These are phyloP conservation scores for human DNA, from an alignment of 2,113 vertebrate genomes.

Conservation along the genomic window GRCh38 chr19:13120001-13120500, in stretches of 20 bases:
- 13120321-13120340: background rate
- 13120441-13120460: background rate
- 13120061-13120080: background rate
- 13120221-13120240: background rate
- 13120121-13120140: background rate
- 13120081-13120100: background rate
- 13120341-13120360: background rate
- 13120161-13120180: background rate
- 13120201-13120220: background rate
- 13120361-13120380: background rate
- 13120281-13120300: background rate
- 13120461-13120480: background rate
- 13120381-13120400: background rate
- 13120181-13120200: background rate
- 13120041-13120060: background rate
- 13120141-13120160: background rate
- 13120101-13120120: background rate
- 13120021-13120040: background rate
- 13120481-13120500: slow-evolving; percentile 22
- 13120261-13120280: background rate
- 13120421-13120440: background rate
- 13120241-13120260: background rate
- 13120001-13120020: background rate
- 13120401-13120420: background rate
- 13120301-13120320: background rate